phyloP scores from a whole-genome alignment of 2,797 vertebrate genomes.

The Pseudomugil tenellus region DNA sequence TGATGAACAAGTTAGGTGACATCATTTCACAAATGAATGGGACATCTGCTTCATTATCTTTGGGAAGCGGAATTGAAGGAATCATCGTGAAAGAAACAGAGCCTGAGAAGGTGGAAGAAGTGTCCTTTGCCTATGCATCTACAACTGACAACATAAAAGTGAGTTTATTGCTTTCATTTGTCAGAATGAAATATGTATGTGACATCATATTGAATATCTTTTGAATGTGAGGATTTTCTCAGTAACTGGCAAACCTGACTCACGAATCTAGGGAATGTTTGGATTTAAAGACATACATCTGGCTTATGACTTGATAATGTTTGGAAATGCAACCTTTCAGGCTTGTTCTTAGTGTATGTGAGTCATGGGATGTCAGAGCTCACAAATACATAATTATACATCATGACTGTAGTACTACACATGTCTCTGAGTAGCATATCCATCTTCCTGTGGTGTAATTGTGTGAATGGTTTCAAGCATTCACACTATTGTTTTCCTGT shows the following conservation, averaged over 20 bases:
- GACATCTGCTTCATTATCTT: slow-evolving; percentile 14
- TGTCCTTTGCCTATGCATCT: slow-evolving; percentile 36
- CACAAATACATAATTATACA: no score
- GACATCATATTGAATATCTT: neutral
- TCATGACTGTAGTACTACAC: no score
- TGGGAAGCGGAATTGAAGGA: slow-evolving; percentile 38
- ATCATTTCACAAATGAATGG: neutral
- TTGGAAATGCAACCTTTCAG: neutral
- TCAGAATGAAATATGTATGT: neutral
- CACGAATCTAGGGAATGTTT: neutral
- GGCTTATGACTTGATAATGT: neutral
- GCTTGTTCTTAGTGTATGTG: neutral
- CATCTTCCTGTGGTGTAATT: no score
- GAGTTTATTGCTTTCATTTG: slow-evolving; percentile 30
- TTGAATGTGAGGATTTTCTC: neutral
- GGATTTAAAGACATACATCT: neutral
- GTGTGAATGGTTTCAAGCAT: no score
- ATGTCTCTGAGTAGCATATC: no score
- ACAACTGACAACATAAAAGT: slow-evolving; percentile 39
- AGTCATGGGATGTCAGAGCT: no score
- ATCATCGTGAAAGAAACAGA: slow-evolving; percentile 33
- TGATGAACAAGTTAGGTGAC: neutral
- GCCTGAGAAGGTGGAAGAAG: fast-evolving
- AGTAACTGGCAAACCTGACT: no score
- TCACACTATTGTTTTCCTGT: no score